Evolutionary conservation across 2,888 invertebrate species (phyloP).

Genomic region (Melanostoma scalare): DNA sequence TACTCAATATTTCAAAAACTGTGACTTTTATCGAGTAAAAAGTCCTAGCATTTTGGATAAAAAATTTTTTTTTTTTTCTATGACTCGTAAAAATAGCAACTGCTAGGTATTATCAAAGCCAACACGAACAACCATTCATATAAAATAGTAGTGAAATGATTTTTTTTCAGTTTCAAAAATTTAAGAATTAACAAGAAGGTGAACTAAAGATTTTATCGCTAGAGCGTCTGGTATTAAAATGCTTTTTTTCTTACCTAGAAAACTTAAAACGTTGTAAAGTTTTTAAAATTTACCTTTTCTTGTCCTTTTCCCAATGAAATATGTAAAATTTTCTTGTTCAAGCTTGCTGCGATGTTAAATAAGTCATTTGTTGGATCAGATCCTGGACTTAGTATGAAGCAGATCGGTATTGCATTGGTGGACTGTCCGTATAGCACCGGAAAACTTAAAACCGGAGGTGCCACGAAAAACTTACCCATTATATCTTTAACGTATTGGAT

Average conservation of each 20-base stretch:
- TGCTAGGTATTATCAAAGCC: no score
- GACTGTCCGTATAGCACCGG: slow-evolving; percentile 93
- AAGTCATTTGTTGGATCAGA: slow-evolving; percentile 95
- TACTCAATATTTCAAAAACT: no score
- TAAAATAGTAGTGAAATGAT: no score
- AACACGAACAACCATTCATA: no score
- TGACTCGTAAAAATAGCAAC: no score
- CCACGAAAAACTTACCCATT: slow-evolving; percentile 94
- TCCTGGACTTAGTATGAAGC: slow-evolving; percentile 96
- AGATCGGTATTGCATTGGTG: slow-evolving; percentile 91
- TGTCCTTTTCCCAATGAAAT: slow-evolving; percentile 97
- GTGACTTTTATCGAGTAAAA: no score
- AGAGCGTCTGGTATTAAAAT: no score
- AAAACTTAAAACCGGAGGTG: slow-evolving; percentile 92
- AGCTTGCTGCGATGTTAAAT: slow-evolving; percentile 89
- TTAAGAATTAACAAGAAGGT: slow-evolving; percentile 38
- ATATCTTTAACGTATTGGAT: slow-evolving; percentile 90
- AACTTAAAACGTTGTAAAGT: background rate
- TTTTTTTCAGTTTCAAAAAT: no score
- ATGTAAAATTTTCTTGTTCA: slow-evolving; percentile 91
- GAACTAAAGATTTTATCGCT: background rate
- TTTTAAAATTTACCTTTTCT: slow-evolving; percentile 85
- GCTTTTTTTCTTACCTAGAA: background rate
- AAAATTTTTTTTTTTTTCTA: no score
- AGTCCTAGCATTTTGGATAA: no score